Conservation (phyloP, 2,113 vertebrate genomes). For the Dinomys branickii region DNA sequence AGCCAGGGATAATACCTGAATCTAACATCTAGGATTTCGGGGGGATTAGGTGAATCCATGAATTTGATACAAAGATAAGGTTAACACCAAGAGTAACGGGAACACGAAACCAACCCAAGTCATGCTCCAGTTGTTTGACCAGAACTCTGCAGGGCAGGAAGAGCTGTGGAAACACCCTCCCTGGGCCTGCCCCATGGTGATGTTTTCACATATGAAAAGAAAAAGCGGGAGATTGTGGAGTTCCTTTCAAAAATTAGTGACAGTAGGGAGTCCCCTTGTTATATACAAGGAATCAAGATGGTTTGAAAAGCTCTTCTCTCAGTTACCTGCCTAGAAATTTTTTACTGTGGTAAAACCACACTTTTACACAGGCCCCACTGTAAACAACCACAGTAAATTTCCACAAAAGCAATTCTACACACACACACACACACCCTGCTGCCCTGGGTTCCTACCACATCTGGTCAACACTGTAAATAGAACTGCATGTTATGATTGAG, state of each 20-base stretch:
- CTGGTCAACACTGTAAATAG: constrained; percentile 86
- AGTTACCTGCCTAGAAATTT: constrained; percentile 48
- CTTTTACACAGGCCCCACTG: constrained; percentile 44
- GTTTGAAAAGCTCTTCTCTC: constrained; percentile 29
- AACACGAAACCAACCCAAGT: background rate
- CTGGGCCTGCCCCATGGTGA: background rate
- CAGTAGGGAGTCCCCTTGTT: background rate
- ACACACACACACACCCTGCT: background rate
- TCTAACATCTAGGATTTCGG: background rate
- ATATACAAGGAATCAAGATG: background rate
- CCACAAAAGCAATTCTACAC: constrained; percentile 78
- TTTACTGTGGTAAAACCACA: constrained; percentile 46
- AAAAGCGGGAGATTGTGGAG: background rate
- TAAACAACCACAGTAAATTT: constrained; percentile 76
- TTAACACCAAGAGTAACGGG: background rate
- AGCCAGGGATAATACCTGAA: background rate
- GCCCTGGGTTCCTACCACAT: background rate
- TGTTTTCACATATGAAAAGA: background rate
- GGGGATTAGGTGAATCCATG: background rate
- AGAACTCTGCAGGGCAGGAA: background rate
- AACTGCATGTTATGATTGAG: constrained; percentile 85
- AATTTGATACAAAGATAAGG: background rate
- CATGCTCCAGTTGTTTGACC: background rate
- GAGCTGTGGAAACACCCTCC: background rate
- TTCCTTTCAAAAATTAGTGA: background rate